A percentile compares a stretch with the other conserved stretches of the same genome.
Evolutionary conservation across 2,888 invertebrate species (phyloP).

Genomic region (Sarcophaga subvicina): DNA sequence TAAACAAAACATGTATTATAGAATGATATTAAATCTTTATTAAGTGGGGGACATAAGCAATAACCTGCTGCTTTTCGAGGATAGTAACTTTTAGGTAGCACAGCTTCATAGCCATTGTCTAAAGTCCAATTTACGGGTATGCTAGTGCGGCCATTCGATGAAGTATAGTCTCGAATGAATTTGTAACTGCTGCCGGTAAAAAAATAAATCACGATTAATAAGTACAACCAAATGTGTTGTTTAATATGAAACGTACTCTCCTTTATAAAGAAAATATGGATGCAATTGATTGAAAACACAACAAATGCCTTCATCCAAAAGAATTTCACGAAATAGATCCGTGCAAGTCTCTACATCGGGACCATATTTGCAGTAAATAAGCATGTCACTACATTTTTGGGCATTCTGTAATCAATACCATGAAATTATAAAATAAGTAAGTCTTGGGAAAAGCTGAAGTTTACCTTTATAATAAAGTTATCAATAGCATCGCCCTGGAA

Average conservation of each 20-base stretch:
- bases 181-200: background rate
- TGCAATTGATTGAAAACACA: slow-evolving; percentile 90
- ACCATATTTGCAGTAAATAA: slow-evolving; percentile 86
- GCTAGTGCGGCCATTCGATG: slow-evolving; percentile 35
- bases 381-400: slow-evolving; percentile 87
- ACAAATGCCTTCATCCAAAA: slow-evolving; percentile 91
- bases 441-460: background rate
- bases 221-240: too few species aligned
- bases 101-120: slow-evolving; percentile 51
- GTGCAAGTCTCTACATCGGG: slow-evolving; percentile 84
- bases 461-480: slow-evolving; percentile 51
- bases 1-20: background rate
- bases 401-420: slow-evolving; percentile 75
- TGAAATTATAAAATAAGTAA: background rate
- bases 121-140: slow-evolving; percentile 59
- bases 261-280: slow-evolving; percentile 73
- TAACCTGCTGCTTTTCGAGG: slow-evolving; percentile 59
- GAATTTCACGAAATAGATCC: slow-evolving; percentile 87
- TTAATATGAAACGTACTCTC: slow-evolving; percentile 27
- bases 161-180: slow-evolving; percentile 52
- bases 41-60: background rate
- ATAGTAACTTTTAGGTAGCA: slow-evolving; percentile 49
- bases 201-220: background rate
- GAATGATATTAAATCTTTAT: background rate
- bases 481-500: slow-evolving; percentile 21